These are phyloP conservation scores for Polydrusus cervinus DNA, from an alignment of 2,888 invertebrate species.

Conservation along the genomic window DNA sequence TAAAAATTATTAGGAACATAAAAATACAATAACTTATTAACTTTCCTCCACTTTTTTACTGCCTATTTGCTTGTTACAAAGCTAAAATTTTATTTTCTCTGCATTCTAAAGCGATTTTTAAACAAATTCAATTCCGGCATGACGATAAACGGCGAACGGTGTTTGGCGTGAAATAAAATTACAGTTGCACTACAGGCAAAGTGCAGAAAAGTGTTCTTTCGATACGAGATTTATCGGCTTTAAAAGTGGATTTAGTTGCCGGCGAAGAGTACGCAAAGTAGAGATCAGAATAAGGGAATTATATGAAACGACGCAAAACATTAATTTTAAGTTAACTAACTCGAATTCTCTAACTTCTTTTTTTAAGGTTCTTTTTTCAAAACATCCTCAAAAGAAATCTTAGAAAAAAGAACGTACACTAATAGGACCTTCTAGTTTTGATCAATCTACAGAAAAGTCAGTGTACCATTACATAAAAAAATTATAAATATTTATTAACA, in stretches of 20 bases:
- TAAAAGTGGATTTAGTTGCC: constrained; percentile 24
- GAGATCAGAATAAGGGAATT: background rate
- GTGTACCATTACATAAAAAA: too few relatives aligned
- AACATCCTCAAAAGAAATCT: too few relatives aligned
- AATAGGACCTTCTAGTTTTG: too few relatives aligned
- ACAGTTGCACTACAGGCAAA: constrained; percentile 36
- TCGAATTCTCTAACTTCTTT: too few relatives aligned
- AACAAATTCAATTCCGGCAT: constrained; percentile 34
- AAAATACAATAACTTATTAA: background rate
- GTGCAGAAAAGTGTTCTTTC: constrained; percentile 50
- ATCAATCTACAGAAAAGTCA: too few relatives aligned
- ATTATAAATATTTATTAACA: too few relatives aligned
- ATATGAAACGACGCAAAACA: background rate
- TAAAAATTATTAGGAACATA: background rate
- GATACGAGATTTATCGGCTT: constrained; percentile 48
- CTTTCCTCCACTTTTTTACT: background rate
- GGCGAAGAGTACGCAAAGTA: constrained; percentile 2
- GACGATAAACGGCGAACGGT: constrained; percentile 40
- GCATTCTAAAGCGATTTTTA: constrained; percentile 30
- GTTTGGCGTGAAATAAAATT: constrained; percentile 47
- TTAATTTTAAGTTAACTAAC: too few relatives aligned
- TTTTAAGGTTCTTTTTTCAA: too few relatives aligned
- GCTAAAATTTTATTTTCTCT: constrained; percentile 5
- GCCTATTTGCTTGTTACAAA: background rate
- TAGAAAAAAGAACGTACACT: too few relatives aligned